Conservation (phyloP, 1,140 invertebrate genomes). For the Spodoptera frugiperda region DNA sequence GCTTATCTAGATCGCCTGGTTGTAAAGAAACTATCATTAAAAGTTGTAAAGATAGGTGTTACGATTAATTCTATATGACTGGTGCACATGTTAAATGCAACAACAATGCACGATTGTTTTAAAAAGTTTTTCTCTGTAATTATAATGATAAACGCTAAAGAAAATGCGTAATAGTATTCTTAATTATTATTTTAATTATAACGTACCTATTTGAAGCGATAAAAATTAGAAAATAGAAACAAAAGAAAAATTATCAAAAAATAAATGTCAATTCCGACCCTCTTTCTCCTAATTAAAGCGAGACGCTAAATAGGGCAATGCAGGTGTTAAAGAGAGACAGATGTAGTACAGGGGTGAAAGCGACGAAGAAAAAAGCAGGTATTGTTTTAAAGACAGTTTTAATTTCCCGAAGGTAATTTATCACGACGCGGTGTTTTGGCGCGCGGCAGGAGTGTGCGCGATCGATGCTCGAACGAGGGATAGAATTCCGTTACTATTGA, state of each 20-base stretch:
- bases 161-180: background rate
- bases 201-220: constrained; percentile 13
- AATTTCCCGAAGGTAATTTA: constrained; percentile 86
- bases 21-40: constrained; percentile 22
- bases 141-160: background rate
- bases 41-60: constrained; percentile 18
- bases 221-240: constrained; percentile 9
- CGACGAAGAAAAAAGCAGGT: constrained; percentile 72
- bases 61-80: too few relatives aligned
- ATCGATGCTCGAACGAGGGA: constrained; percentile 66
- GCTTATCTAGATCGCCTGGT: constrained; percentile 3
- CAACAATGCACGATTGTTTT: constrained; percentile 24
- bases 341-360: constrained; percentile 52
- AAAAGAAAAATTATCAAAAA: constrained; percentile 48
- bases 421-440: constrained; percentile 69
- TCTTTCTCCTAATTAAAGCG: constrained; percentile 37
- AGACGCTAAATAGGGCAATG: constrained; percentile 28
- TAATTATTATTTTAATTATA: constrained; percentile 9
- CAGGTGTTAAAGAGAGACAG: constrained; percentile 49
- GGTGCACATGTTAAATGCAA: constrained; percentile 8
- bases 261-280: constrained; percentile 44
- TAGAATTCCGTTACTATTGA: constrained; percentile 29
- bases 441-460: constrained; percentile 67
- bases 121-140: background rate
- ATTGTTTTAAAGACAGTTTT: constrained; percentile 86